Conservation (phyloP, 2,113 vertebrate genomes). For the Crotalus tigris region DNA sequence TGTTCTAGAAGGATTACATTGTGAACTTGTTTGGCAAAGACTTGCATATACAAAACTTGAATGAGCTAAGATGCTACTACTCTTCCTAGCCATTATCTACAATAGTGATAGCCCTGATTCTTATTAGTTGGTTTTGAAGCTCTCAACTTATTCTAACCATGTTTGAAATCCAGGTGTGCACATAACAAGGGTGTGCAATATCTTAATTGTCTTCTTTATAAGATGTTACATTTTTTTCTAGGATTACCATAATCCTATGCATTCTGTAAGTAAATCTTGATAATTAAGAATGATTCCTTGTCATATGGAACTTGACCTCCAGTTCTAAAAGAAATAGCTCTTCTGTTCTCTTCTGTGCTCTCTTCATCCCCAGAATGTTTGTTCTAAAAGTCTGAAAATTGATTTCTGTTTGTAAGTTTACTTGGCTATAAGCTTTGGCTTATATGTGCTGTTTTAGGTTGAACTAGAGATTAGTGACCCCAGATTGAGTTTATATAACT, state of each 20-base stretch:
- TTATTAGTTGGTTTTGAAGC: not conserved
- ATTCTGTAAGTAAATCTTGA: not conserved
- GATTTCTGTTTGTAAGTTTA: constrained; percentile 1
- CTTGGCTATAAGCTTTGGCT: constrained; percentile 20
- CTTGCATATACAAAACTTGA: not conserved
- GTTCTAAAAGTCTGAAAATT: constrained; percentile 12
- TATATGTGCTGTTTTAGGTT: constrained; percentile 14
- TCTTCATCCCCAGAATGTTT: not conserved
- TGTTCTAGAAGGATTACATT: not conserved
- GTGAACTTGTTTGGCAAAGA: not conserved
- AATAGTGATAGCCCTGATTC: not conserved
- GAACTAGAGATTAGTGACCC: constrained; percentile 19
- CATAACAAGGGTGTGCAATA: not conserved
- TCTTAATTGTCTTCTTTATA: not conserved
- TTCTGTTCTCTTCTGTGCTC: not conserved
- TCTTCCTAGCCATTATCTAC: not conserved
- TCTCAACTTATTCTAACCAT: not conserved
- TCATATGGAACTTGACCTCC: not conserved
- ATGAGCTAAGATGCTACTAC: not conserved
- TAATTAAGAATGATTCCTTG: not conserved
- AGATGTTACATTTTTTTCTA: not conserved
- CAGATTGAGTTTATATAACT: constrained; percentile 9
- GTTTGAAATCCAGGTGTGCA: not conserved
- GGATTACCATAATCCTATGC: not conserved
- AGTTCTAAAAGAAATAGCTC: not conserved